Evolutionary conservation across 2,113 vertebrate genomes (phyloP), one percentile per base, ranked within the genome.

Genomic region (Halcyon senegalensis): DNA sequence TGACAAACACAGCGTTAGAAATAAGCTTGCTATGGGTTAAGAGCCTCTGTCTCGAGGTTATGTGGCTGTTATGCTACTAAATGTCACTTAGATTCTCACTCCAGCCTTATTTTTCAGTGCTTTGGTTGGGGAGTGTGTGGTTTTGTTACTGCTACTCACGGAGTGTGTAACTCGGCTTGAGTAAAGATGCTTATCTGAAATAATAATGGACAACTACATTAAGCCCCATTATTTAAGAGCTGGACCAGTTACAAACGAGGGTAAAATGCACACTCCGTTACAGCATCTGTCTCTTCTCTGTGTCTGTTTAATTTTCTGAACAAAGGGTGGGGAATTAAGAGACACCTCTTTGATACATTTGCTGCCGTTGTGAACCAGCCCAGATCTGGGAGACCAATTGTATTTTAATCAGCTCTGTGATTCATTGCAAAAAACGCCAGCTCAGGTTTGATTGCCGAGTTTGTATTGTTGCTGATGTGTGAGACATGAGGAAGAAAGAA

Each of bases 21-120:
- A 85, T 82, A 62, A 84, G 77, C 50, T 44, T 79, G 81, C 74
- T 66, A 12, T 18, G 74, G 84, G 81, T 94, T 96, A 92, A 93
- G 94, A 82, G 84, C 66, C 66, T 87, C 68, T 82, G 0, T 90
- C 48, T 94, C 1, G 41, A 66, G 94, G 77, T 96, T 78, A 87
- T 58, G 92, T 77, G 92, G 81, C 73, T 90, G 86, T 96, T 94
- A 62, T 30, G 80, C 89, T 46, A 59, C 84, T 95, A 94, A 92
- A 94, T 73, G 70, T 94, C 84, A 73, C 31, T 93, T 76, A 66
- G 64, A 82, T 62, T 39, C 77, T 94, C 51, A 9, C 68, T 88
- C 56, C 13, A 53, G 62, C 77, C 73, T 76, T 66, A 69, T 89
- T 92, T 72, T 81, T 96, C 73, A 62, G 48, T 3, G 80, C 79